These are phyloP conservation scores for Lottia gigantea DNA, from an alignment of 2,888 invertebrate genomes.

Conservation along the genomic window DNA sequence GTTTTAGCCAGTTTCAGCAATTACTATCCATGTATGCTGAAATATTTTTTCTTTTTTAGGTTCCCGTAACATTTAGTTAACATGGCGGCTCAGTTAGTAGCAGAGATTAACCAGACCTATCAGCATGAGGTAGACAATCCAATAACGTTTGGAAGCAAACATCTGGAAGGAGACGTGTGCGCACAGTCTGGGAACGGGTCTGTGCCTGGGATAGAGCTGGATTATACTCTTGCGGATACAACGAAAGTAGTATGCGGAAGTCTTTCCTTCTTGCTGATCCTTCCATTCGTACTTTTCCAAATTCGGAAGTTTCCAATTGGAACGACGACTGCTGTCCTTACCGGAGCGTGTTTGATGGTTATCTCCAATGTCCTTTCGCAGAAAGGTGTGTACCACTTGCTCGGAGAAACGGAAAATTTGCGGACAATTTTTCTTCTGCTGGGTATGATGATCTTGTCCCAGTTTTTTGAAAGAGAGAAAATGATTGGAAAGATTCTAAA, in stretches of 20 bases:
- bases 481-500: slow-evolving; percentile 29
- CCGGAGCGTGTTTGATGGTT: slow-evolving; percentile 41
- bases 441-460: slow-evolving; percentile 39
- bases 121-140: too few species aligned
- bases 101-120: too few species aligned
- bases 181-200: neutral
- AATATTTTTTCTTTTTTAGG: too few species aligned
- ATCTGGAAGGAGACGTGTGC: too few species aligned
- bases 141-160: too few species aligned
- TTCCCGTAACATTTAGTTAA: too few species aligned
- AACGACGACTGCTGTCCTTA: slow-evolving; percentile 29
- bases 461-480: slow-evolving; percentile 39
- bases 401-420: slow-evolving; percentile 32
- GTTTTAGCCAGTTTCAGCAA: too few species aligned
- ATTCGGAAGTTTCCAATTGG: slow-evolving; percentile 36
- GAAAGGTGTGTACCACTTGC: slow-evolving; percentile 31
- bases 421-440: slow-evolving; percentile 37
- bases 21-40: too few species aligned
- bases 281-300: slow-evolving; percentile 38
- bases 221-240: slow-evolving; percentile 29
- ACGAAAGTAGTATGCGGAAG: slow-evolving; percentile 29
- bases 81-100: too few species aligned
- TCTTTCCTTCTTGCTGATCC: slow-evolving; percentile 30
- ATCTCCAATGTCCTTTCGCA: slow-evolving; percentile 30
- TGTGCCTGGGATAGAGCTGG: neutral